Base-by-base conservation (phyloP, 1,140 invertebrate species). In the Drosophila biarmipes region DNA sequence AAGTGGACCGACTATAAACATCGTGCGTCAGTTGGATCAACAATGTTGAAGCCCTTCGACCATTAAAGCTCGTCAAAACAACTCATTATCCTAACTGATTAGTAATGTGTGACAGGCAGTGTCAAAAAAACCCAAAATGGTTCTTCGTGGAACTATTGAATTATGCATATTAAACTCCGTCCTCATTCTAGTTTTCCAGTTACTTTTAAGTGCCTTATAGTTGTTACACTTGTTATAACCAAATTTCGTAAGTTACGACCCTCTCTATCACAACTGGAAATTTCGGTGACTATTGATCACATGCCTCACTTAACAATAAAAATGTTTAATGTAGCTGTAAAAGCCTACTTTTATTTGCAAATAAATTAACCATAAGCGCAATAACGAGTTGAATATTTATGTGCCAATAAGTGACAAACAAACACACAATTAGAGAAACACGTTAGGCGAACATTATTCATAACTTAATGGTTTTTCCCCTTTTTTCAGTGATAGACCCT, bases 1-100 rank as follows among this genome's bases (percentile, higher is more conserved):
- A 46, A 69, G 42, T 69, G 66, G 49, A 52, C 31, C 35, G 24
- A 56, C 35, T 45, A 42, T 43, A 54, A 71, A 69, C 51, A 54
- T 69, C 17, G 64, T 69, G 66, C 66, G 66, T 69, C 66, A 69
- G 40, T 48, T 43, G 48, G 48, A 69, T 69, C 40, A 68, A 38
- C 62, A 56, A 48, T 69, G 34, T 69, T 27, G 10, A 34, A 14
- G n/a, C 17, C 17, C 24, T 29, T 21, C 43, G 61, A 52, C 62
- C 48, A 69, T 69, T 69, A 69, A 54, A 53, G 12, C 7, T 46
- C 31, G 49, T 31, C 40, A 43, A 45, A 35, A 68, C 46, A 68
- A 15, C 40, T 45, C 29, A 68, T 68, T 67, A 68, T 21, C 21
- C 46, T 5, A 68, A 17, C 24, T 53, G 12, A 43, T 42, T 34